Conservation (phyloP, 1,140 invertebrate genomes). For the Lutraria rhynchaena region DNA sequence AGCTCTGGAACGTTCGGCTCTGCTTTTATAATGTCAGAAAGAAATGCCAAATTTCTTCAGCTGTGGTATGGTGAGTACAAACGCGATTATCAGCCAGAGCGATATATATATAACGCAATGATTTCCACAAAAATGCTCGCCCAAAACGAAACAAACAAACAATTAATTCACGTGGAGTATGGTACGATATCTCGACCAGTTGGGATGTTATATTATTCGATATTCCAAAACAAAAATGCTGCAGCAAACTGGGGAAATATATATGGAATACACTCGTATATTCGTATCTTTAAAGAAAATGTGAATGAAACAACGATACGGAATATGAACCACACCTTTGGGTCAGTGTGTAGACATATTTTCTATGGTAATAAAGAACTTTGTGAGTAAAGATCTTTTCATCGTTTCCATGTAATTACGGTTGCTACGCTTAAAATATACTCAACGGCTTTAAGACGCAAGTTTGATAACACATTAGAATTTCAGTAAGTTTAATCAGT, state of each 20-base stretch:
- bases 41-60: slow-evolving; percentile 19
- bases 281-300: background rate
- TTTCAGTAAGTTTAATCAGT: too few species aligned
- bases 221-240: background rate
- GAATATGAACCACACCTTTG: slow-evolving; percentile 6
- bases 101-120: slow-evolving; percentile 21
- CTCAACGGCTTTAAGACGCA: too few species aligned
- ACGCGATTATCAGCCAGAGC: background rate
- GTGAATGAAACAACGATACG: background rate
- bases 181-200: background rate
- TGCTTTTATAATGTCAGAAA: slow-evolving; percentile 32
- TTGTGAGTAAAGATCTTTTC: background rate
- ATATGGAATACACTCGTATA: slow-evolving; percentile 24
- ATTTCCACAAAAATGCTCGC: background rate
- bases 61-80: background rate
- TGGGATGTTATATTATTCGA: background rate
- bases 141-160: too few species aligned
- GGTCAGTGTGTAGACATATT: slow-evolving; percentile 19
- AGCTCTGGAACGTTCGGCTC: background rate
- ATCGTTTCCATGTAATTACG: too few species aligned
- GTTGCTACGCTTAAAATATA: too few species aligned
- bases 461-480: too few species aligned
- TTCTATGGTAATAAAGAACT: slow-evolving; percentile 38
- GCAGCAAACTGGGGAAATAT: background rate
- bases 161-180: slow-evolving; percentile 15